Evolutionary conservation across 2,113 vertebrate genomes (phyloP), one percentile per base, ranked within the genome.

Genomic region (Shinisaurus crocodilurus): DNA sequence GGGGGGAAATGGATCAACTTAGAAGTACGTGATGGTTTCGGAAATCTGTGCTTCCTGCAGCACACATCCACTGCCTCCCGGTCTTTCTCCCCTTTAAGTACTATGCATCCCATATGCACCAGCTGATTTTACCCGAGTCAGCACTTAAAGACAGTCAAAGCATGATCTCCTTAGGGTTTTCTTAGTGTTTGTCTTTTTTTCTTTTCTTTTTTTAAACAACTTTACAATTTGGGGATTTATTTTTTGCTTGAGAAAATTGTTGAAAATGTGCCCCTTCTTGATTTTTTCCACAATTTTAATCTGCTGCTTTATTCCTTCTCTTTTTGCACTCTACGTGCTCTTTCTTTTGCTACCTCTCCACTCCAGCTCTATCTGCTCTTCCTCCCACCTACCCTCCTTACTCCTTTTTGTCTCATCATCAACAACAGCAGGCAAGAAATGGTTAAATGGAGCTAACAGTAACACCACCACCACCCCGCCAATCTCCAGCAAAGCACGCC

Each of bases 361-460:
- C n/a, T n/a, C n/a, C 86, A 82, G 20, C 50, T 5, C 37, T 94
- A 88, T 85, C 86, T 65, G 83, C 82, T 94, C 88, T 92, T 90
- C 87, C 77, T 72, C 15, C 40, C 60, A 5, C 25, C 8, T 20
- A 40, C 74, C 37, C 84, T 95, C 94, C 7, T 96, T 95, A 92
- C 89, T 92, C 95, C 94, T 93, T 88, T 95, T 90, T 95, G 90
- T 92, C 90, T 91, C 80, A 43, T 48, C 60, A 45, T 29, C 40
- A 43, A 34, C 54, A 84, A 57, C 45, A 75, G 70, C 40, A 67
- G 91, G 45, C 87, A 91, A 95, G 90, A 94, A 91, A 92, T 86
- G 88, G 86, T 93, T 95, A 95, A 94, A 92, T 0, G 29, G 88
- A 92, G 85, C 92, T 77, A 88, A 94, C 91, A 93, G 85, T 93